Conservation (phyloP, 1,140 invertebrate genomes). For the Drosophila watanabei region DNA sequence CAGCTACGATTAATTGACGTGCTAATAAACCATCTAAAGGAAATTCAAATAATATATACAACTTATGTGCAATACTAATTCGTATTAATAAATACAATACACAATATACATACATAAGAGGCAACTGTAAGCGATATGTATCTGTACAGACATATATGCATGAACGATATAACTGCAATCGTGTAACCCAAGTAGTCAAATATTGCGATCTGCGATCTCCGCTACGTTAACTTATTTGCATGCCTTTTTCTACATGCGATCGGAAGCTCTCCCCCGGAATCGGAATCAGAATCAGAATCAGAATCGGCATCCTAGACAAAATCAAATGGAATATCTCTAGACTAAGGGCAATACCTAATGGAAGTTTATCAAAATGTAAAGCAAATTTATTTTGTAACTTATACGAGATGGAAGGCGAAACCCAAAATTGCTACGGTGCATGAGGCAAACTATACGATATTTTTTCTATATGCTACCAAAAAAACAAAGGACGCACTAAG, state of each 20-base stretch:
- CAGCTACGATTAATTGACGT: slow-evolving; percentile 20
- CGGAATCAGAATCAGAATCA: not conserved
- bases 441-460: slow-evolving; percentile 69
- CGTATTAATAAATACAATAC: slow-evolving; percentile 48
- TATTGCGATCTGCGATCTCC: slow-evolving; percentile 31
- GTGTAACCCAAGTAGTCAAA: slow-evolving; percentile 78
- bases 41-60: slow-evolving; percentile 57
- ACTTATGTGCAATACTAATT: slow-evolving; percentile 82
- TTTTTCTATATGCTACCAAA: slow-evolving; percentile 75
- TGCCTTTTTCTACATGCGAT: slow-evolving; percentile 45
- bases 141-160: slow-evolving; percentile 54
- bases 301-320: slow-evolving; percentile 29
- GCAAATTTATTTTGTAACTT: slow-evolving; percentile 68
- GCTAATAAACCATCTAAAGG: slow-evolving; percentile 58
- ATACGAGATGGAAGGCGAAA: slow-evolving; percentile 39
- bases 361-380: slow-evolving; percentile 66
- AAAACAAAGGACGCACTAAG: slow-evolving; percentile 27
- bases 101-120: slow-evolving; percentile 25
- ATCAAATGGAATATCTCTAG: slow-evolving; percentile 52
- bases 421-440: slow-evolving; percentile 60
- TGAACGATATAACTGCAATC: slow-evolving; percentile 61
- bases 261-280: slow-evolving; percentile 13
- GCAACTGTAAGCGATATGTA: slow-evolving; percentile 32
- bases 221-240: slow-evolving; percentile 40
- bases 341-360: slow-evolving; percentile 34